phyloP scores from a whole-genome alignment of 2,797 vertebrate genomes.

The Gymnoscopelus microlampas region DNA sequence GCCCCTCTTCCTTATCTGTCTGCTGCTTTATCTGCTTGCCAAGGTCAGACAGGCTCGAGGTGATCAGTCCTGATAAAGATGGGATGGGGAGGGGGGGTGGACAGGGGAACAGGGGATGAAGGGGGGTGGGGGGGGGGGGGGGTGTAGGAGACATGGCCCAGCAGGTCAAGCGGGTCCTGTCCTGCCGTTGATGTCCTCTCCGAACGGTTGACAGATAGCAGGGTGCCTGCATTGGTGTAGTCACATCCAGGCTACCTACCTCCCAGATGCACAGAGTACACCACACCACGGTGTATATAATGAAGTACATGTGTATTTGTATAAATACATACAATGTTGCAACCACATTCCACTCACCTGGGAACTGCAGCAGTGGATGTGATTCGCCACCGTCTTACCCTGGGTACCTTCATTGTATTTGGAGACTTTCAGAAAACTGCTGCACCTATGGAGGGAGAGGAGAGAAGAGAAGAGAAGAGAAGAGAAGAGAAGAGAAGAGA shows the following conservation, averaged over 20 bases:
- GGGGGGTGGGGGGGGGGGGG: constrained; percentile 2
- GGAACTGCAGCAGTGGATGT: constrained; percentile 20
- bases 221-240: constrained; percentile 34
- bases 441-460: constrained; percentile 2
- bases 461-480: not conserved
- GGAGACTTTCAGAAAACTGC: constrained; percentile 32
- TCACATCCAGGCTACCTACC: constrained; percentile 32
- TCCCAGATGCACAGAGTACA: constrained; percentile 21
- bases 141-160: constrained; percentile 23
- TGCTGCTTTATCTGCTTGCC: constrained; percentile 74
- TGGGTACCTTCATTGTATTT: constrained; percentile 54
- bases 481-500: not conserved
- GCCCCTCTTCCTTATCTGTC: constrained; percentile 69
- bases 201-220: constrained; percentile 45
- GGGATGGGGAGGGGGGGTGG: constrained; percentile 46
- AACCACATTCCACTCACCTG: constrained; percentile 32
- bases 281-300: not conserved
- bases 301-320: too few species aligned
- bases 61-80: constrained; percentile 75
- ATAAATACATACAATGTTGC: too few species aligned
- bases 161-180: constrained; percentile 59
- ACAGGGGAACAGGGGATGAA: not conserved
- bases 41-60: constrained; percentile 79
- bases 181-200: constrained; percentile 50
- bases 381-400: constrained; percentile 38